Evolutionary conservation across 2,797 vertebrate genomes (phyloP).

Genomic region (Arrhamphus sclerolepis): DNA sequence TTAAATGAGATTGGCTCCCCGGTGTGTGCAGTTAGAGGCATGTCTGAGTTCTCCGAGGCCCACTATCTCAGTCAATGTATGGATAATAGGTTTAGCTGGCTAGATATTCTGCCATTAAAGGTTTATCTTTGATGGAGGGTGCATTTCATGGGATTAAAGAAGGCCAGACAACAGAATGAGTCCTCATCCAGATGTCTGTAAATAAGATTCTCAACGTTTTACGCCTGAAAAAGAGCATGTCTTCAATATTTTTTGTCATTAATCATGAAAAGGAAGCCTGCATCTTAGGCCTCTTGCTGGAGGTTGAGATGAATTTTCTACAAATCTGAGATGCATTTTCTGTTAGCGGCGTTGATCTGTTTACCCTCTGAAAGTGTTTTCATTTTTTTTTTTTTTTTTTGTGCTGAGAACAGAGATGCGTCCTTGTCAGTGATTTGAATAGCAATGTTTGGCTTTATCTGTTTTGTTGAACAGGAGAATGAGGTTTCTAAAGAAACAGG

Average conservation of each 20-base stretch:
- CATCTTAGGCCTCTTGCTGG: conserved; percentile 16
- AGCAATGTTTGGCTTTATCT: conserved; percentile 28
- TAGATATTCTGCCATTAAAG: conserved; percentile 55
- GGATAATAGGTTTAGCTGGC: conserved; percentile 65
- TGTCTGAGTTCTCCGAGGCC: conserved; percentile 44
- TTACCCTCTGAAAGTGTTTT: conserved; percentile 39
- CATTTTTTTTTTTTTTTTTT: conserved; percentile 23
- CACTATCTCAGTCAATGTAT: conserved; percentile 55
- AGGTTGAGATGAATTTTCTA: conserved; percentile 48
- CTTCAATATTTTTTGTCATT: conserved; percentile 52
- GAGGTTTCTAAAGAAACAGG: conserved; percentile 21
- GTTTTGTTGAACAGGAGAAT: conserved; percentile 36
- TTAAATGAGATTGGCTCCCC: conserved; percentile 59
- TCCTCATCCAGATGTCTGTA: conserved; percentile 55
- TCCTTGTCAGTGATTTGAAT: conserved; percentile 27
- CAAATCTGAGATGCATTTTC: background rate
- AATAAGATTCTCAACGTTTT: conserved; percentile 62
- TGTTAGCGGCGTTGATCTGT: conserved; percentile 7
- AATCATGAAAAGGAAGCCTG: conserved; percentile 53
- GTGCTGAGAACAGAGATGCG: conserved; percentile 29
- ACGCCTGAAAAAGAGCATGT: conserved; percentile 42
- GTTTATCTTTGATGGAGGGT: conserved; percentile 66
- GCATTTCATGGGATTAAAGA: conserved; percentile 63
- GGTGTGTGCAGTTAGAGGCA: conserved; percentile 41
- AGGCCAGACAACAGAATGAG: conserved; percentile 52